Base-by-base conservation (phyloP, 30 jellyfish, hydroid and myxozoan genomes). In the Rhopilema esculentum region DNA sequence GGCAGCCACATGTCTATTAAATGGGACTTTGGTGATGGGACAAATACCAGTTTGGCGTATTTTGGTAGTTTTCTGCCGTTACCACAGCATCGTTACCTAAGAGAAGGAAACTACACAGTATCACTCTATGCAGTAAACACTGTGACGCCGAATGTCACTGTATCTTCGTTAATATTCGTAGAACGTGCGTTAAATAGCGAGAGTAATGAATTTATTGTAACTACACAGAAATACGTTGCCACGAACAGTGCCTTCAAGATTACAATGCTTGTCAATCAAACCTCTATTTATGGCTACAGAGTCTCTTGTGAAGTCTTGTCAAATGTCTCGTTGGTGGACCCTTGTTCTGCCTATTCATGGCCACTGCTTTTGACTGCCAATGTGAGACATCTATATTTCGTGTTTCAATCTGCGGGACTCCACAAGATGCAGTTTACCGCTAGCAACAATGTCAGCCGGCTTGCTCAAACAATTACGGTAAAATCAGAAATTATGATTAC, bases 1-100 rank as follows among this genome's bases (percentile, higher is more conserved):
- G 94, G 94, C 28, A 85, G 75, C 4, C 61, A 85, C 67, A 85
- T 85, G 94, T 63, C 24, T 52, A 52, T 66, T 6, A 49, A 31
- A 16, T 85, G 94, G 94, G 84, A 85, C n/a, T 85, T 73, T 40
- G 94, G 89, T 15, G 91, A 86, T 52, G 94, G 90, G 30, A 30
- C 48, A 12, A 27, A 26, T 19, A 49, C 78, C 62, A 73, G 63
- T 26, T 80, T 90, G 94, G 31, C 30, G 48, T 79, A 72, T 52
- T 61, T 57, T 16, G 78, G 19, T 26, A 49, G 26, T 6, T 79
- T 52, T 16, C 22, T 70, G 24, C 83, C 88, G 0, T 51, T 83
- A 8, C 28, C 12, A 6, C 20, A 25, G 16, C 90, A 85, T 57
- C 27, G 72, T 7, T 92, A 85, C 66, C 4, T 18, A 49, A 57